Evolutionary conservation across 2,888 invertebrate genomes (phyloP).

Genomic region (Polia nebulosa): DNA sequence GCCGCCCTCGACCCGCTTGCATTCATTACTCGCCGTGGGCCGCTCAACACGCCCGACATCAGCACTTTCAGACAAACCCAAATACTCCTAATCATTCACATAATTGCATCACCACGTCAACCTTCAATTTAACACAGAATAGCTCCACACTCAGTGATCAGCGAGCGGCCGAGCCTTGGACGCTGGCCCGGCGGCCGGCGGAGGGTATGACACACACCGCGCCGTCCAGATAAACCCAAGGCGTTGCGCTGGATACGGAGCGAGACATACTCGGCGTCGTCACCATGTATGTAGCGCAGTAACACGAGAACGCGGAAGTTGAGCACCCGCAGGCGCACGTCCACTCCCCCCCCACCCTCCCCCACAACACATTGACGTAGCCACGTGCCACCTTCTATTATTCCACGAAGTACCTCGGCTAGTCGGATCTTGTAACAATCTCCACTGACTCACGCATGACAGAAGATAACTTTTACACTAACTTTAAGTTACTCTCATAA

Average conservation of each 20-base stretch:
- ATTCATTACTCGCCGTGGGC: slow-evolving; percentile 68
- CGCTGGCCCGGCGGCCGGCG: not conserved
- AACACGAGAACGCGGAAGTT: slow-evolving; percentile 62
- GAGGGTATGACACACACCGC: slow-evolving; percentile 25
- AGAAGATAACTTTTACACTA: not conserved
- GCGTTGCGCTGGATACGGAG: slow-evolving; percentile 9
- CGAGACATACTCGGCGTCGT: slow-evolving; percentile 27
- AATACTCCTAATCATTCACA: not conserved
- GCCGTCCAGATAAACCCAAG: slow-evolving; percentile 9
- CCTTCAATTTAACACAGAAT: not conserved
- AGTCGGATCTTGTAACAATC: not conserved
- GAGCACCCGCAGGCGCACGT: slow-evolving; percentile 35
- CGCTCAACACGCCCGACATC: slow-evolving; percentile 18
- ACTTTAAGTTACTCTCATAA: not conserved
- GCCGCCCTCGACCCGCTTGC: slow-evolving; percentile 79
- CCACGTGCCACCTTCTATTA: slow-evolving; percentile 3
- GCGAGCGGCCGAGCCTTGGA: too few relatives aligned
- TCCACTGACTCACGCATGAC: slow-evolving; percentile 7
- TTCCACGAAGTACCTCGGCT: not conserved
- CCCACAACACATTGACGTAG: not conserved
- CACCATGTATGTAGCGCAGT: slow-evolving; percentile 22
- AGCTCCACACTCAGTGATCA: not conserved
- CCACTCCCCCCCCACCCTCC: not conserved
- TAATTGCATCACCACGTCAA: not conserved
- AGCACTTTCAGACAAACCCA: not conserved